Evolutionary conservation across 2,113 vertebrate species (phyloP).

Genomic region (Gasterosteus nipponicus): DNA sequence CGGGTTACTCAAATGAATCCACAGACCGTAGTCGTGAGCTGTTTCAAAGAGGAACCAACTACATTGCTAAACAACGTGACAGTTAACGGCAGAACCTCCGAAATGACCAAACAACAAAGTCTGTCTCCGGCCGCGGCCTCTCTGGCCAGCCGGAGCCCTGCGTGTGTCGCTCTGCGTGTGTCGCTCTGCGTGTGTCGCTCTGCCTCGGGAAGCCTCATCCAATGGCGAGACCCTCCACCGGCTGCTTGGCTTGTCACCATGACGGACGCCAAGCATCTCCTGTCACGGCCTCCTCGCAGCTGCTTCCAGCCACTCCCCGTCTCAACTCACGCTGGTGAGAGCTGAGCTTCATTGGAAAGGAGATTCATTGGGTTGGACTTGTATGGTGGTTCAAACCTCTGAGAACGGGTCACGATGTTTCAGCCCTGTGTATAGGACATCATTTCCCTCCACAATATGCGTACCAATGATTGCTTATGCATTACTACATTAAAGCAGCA

Average conservation of each 20-base stretch:
- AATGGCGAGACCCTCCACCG: constrained; percentile 21
- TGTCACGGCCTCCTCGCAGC: constrained; percentile 10
- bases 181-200: constrained; percentile 17
- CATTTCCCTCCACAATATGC: neutral
- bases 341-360: neutral
- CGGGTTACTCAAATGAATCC: neutral
- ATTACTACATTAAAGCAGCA: neutral
- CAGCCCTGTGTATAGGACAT: neutral
- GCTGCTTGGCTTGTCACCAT: constrained; percentile 15
- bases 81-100: neutral
- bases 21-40: neutral
- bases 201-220: constrained; percentile 21
- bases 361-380: neutral
- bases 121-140: constrained; percentile 8
- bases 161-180: constrained; percentile 13
- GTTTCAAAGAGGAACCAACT: neutral
- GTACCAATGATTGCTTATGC: neutral
- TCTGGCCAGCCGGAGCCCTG: constrained; percentile 3
- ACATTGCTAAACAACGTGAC: neutral
- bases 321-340: neutral
- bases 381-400: neutral
- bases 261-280: constrained; percentile 3
- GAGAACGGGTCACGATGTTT: neutral
- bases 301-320: neutral
- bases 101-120: constrained; percentile 21